A percentile compares a stretch with the other conserved stretches of the same genome.
phyloP scores from a whole-genome alignment of 2,113 vertebrate species.

The Heterocephalus glaber region DNA sequence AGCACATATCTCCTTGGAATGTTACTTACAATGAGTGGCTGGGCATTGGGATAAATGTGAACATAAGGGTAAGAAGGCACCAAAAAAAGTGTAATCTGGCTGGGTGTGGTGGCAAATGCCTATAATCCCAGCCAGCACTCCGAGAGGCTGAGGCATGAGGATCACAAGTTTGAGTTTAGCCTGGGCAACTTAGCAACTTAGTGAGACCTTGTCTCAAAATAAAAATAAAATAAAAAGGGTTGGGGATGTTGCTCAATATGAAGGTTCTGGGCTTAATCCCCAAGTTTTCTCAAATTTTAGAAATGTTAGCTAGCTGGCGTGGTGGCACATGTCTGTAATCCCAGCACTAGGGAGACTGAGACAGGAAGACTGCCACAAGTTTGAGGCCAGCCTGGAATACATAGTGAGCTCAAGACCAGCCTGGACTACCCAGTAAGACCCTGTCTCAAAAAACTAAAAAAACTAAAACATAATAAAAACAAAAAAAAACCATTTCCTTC shows the following conservation, averaged over 20 bases:
- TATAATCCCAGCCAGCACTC: neutral
- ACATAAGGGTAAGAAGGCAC: neutral
- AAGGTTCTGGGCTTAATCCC: neutral
- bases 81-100: neutral
- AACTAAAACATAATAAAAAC: neutral
- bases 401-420: neutral
- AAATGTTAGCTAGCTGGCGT: neutral
- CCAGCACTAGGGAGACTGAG: neutral
- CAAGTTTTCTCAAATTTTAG: neutral
- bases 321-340: neutral
- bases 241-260: neutral
- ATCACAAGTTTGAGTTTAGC: neutral
- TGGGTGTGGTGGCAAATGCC: neutral
- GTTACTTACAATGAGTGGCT: neutral
- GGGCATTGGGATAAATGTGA: neutral
- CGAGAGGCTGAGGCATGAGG: neutral
- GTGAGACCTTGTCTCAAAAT: neutral
- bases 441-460: neutral
- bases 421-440: neutral
- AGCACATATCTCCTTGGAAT: neutral
- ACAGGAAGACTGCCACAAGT: neutral
- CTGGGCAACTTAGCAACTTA: neutral
- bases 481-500: neutral
- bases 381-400: neutral
- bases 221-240: neutral